Evolutionary conservation across 1,140 invertebrate species (phyloP).

Genomic region (Diuraphis noxia): DNA sequence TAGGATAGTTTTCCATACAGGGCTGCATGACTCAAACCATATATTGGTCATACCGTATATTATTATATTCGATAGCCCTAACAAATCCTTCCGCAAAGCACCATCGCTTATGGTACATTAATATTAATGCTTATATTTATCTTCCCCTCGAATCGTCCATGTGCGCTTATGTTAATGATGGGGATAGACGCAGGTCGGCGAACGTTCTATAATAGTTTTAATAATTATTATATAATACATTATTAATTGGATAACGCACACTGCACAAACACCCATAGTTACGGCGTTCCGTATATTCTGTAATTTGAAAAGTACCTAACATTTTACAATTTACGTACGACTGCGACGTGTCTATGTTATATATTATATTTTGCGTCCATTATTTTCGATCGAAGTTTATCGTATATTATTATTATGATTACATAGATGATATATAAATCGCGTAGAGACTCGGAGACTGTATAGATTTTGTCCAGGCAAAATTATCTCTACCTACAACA

Average conservation of each 20-base stretch:
- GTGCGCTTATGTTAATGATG: not conserved
- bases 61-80: not conserved
- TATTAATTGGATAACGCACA: not conserved
- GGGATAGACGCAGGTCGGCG: too few species aligned
- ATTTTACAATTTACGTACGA: too few species aligned
- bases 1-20: not conserved
- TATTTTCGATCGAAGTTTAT: not conserved
- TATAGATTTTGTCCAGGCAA: too few species aligned
- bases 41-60: not conserved
- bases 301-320: too few species aligned
- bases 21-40: not conserved
- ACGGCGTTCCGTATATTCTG: too few species aligned
- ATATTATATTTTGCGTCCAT: too few species aligned
- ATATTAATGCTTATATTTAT: not conserved
- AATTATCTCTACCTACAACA: too few species aligned
- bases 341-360: too few species aligned
- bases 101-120: not conserved
- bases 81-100: not conserved
- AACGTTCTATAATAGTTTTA: not conserved
- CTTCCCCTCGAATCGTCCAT: not conserved
- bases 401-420: too few species aligned
- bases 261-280: too few species aligned
- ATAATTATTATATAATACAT: not conserved
- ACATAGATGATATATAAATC: too few species aligned
- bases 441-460: too few species aligned